Conservation (phyloP, 2,888 invertebrate species). For the Lasioglossum lativentre region DNA sequence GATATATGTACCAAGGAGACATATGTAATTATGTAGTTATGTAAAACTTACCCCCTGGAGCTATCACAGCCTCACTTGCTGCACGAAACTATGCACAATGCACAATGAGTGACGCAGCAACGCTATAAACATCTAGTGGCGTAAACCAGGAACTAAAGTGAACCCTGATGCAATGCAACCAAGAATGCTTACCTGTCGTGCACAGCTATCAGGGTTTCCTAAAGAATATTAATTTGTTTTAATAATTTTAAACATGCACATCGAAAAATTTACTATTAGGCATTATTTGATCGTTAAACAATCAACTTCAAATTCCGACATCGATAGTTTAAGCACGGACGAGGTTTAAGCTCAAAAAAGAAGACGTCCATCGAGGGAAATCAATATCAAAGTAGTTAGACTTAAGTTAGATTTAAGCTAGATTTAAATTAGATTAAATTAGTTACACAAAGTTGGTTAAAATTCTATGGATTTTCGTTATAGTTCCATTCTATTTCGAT, state of each 20-base stretch:
- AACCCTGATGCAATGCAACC: not conserved
- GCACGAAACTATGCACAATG: not conserved
- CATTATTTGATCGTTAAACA: not conserved
- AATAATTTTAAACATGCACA: not conserved
- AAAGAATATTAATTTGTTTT: not conserved
- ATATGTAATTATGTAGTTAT: not conserved
- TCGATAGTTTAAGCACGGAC: not conserved
- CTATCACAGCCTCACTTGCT: not conserved
- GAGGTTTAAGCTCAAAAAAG: not conserved
- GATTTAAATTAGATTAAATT: slow-evolving; percentile 1
- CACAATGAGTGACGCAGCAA: not conserved
- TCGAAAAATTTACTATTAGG: not conserved
- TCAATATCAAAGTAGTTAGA: not conserved
- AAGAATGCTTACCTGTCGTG: not conserved
- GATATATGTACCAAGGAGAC: not conserved
- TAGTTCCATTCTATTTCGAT: not conserved
- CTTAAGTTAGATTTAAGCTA: not conserved
- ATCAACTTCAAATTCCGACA: not conserved
- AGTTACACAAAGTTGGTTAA: not conserved
- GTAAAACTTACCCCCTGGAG: slow-evolving; percentile 5
- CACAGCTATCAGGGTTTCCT: not conserved
- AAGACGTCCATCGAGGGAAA: not conserved
- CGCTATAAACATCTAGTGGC: not conserved
- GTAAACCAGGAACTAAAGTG: not conserved
- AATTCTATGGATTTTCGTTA: not conserved